Evolutionary conservation across 1,140 invertebrate genomes (phyloP).

Genomic region (Zaprionus africanus): DNA sequence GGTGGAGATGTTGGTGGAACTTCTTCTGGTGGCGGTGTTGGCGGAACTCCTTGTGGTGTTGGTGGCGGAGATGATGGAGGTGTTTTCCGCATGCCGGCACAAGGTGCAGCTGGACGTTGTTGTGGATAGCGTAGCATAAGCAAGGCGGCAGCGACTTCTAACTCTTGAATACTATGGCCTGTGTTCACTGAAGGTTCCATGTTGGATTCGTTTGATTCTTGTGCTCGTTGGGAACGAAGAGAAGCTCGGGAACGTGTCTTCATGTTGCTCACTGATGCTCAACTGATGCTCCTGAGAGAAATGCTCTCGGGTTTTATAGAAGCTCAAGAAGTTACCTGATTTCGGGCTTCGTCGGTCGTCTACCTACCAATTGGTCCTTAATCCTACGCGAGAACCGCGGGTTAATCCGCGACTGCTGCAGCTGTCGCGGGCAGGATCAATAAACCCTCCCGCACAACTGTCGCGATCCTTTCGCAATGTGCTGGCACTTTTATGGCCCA

Average conservation of each 20-base stretch:
- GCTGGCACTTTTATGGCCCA: slow-evolving; percentile 4
- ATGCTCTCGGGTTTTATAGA: slow-evolving; percentile 29
- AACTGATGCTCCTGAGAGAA: slow-evolving; percentile 15
- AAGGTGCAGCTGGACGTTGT: slow-evolving; percentile 9
- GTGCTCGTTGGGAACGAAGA: neutral
- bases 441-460: slow-evolving; percentile 1
- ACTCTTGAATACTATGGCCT: slow-evolving; percentile 42
- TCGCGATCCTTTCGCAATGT: neutral
- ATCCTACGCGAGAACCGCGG: slow-evolving; percentile 21
- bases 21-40: neutral
- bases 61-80: slow-evolving; percentile 7
- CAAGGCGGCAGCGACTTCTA: slow-evolving; percentile 67
- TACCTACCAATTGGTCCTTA: slow-evolving; percentile 63
- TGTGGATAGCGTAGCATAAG: slow-evolving; percentile 69
- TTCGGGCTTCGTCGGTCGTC: neutral
- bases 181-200: neutral
- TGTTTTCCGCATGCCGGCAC: slow-evolving; percentile 17
- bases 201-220: neutral
- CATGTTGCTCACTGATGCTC: slow-evolving; percentile 15
- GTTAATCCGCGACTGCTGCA: slow-evolving; percentile 43
- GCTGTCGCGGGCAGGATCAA: neutral
- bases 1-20: neutral
- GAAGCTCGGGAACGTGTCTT: slow-evolving; percentile 4
- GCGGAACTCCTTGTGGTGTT: neutral
- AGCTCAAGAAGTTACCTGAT: slow-evolving; percentile 32